These are phyloP conservation scores for Leucoraja erinaceus DNA, from an alignment of 2,113 vertebrate genomes.

Conservation along the genomic window DNA sequence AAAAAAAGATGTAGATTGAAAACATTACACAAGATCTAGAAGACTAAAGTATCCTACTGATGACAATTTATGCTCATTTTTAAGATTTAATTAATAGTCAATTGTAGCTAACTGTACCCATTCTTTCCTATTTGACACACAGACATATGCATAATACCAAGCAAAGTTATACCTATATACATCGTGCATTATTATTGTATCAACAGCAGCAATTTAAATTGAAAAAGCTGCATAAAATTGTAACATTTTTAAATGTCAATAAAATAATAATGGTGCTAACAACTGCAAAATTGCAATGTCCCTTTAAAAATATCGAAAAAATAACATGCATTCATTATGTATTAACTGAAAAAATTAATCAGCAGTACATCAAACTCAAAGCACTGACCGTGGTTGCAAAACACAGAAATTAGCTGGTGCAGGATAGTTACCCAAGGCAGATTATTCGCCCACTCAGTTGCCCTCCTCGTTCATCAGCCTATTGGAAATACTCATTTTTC, in stretches of 20 bases:
- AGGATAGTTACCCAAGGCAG: neutral
- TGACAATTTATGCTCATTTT: neutral
- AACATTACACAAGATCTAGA: neutral
- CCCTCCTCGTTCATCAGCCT: neutral
- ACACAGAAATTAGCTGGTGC: neutral
- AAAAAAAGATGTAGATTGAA: neutral
- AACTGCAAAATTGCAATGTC: neutral
- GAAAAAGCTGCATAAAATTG: neutral
- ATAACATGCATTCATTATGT: neutral
- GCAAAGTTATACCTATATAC: neutral
- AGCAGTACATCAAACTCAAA: neutral
- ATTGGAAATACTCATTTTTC: neutral
- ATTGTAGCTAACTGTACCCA: neutral
- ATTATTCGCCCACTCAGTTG: neutral
- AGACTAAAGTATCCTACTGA: neutral
- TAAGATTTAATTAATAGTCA: neutral
- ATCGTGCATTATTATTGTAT: neutral
- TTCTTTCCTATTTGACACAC: neutral
- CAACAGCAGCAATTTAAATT: neutral
- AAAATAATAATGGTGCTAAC: neutral
- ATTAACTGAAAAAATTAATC: neutral
- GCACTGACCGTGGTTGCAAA: neutral
- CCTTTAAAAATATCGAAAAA: neutral
- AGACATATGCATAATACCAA: neutral
- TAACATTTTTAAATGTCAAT: neutral